Conservation (phyloP, 2,888 invertebrate genomes). For the Phyto melanocephala region DNA sequence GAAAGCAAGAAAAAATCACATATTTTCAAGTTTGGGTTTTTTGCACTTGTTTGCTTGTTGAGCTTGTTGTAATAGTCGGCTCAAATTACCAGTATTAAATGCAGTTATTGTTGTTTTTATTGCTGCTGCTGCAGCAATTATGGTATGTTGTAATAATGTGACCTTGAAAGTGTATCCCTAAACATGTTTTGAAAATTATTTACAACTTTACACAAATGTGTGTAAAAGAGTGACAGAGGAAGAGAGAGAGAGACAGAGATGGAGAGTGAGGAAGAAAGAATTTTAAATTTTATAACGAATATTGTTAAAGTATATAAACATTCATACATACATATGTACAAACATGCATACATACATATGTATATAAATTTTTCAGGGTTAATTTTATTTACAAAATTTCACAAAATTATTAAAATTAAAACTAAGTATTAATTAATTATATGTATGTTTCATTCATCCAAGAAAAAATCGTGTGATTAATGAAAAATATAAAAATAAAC, state of each 20-base stretch:
- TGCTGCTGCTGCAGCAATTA: not conserved
- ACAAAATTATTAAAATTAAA: conserved; percentile 44
- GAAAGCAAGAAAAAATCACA: conserved; percentile 13
- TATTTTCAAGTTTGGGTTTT: conserved; percentile 47
- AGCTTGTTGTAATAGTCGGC: conserved; percentile 9
- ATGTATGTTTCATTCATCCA: not conserved
- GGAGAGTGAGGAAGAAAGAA: not conserved
- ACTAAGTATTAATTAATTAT: conserved; percentile 5
- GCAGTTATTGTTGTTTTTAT: not conserved
- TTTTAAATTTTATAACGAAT: no score
- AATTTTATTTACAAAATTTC: conserved; percentile 47
- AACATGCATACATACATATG: no score
- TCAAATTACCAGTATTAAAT: conserved; percentile 15
- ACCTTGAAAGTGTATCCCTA: conserved; percentile 57
- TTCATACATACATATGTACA: no score
- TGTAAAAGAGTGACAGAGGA: not conserved
- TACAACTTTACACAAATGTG: not conserved
- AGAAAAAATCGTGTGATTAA: not conserved
- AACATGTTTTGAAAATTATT: conserved; percentile 38
- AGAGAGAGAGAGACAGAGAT: not conserved
- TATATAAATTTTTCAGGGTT: conserved; percentile 31
- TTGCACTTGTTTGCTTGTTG: not conserved
- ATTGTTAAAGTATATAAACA: no score
- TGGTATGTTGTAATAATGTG: conserved; percentile 37
- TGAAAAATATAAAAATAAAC: not conserved